Base-by-base conservation (phyloP, 2,797 vertebrate genomes). In the Chelidonichthys spinosus region DNA sequence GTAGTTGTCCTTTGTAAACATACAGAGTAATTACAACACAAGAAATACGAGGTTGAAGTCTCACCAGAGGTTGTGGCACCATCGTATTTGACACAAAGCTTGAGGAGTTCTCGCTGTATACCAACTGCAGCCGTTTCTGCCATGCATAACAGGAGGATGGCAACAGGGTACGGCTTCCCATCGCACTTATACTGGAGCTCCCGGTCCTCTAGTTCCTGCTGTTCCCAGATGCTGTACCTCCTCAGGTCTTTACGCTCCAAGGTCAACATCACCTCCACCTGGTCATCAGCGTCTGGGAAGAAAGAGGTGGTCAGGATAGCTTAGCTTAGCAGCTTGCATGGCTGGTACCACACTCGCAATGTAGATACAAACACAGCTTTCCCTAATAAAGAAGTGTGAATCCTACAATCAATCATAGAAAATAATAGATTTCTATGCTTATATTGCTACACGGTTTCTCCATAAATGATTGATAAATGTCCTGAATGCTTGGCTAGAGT, bases 151-250 rank as follows among this genome's bases (percentile, higher is more conserved):
- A 98, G 92, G 79, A 99, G 89, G 11, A 96, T 37, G 17, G 91
- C 85, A 36, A 86, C 69, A 40, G 85, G 92, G 2, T 25, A 73
- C 42, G 69, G 82, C 53, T 88, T 83, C 15, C 66, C 58, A 0
- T 65, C 56, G 0, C 7, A 56, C 5, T 69, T 15, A 15, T 86
- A 85, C 49, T 68, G 78, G 69, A 90, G 69, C 25, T 61, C 81
- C 44, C 69, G 70, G 8, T 81, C 89, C 61, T 81, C 85, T 71
- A 92, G 64, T 11, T 89, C 86, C 9, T 81, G 79, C 66, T 73
- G 88, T 49, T 92, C 94, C 97, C 97, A 99, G 44, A 97, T 58
- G 7, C 97, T 96, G 92, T 97, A 96, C 60, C 93, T 95, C 83
- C 91, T 91, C 82, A 99, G 90, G 71, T 96, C 88, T 52, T 68